Evolutionary conservation across 2,888 invertebrate species (phyloP).

Genomic region (Drosophila seclusa): DNA sequence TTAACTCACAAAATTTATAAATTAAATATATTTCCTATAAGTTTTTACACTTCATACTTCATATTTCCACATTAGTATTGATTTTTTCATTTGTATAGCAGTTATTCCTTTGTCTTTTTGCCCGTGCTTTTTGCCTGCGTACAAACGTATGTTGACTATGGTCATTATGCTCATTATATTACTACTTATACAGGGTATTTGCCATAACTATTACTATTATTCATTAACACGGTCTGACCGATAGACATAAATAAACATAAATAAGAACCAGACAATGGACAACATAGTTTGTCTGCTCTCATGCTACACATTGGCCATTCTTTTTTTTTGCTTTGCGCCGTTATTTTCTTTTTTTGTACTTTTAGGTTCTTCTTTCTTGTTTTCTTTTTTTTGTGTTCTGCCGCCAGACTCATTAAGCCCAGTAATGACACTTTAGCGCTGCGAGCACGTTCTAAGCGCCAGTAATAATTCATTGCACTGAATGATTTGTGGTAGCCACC

Average conservation of each 20-base stretch:
- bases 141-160: background rate
- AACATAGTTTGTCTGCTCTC: constrained; percentile 55
- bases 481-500: constrained; percentile 78
- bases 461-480: constrained; percentile 81
- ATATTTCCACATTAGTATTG: background rate
- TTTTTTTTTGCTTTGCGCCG: constrained; percentile 25
- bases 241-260: constrained; percentile 53
- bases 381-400: constrained; percentile 26
- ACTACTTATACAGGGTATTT: constrained; percentile 24
- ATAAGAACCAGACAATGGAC: constrained; percentile 74
- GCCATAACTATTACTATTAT: constrained; percentile 58
- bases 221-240: constrained; percentile 59
- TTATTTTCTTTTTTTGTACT: constrained; percentile 7
- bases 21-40: background rate
- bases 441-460: constrained; percentile 77
- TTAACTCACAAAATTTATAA: background rate
- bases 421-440: constrained; percentile 80
- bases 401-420: constrained; percentile 72
- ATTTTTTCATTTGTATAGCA: background rate
- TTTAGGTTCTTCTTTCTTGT: background rate
- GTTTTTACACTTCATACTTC: background rate
- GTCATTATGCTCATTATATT: background rate
- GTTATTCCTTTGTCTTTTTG: background rate
- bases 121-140: background rate
- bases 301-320: constrained; percentile 54